Evolutionary conservation across 1,140 invertebrate species (phyloP).

Genomic region (Venturia canescens): DNA sequence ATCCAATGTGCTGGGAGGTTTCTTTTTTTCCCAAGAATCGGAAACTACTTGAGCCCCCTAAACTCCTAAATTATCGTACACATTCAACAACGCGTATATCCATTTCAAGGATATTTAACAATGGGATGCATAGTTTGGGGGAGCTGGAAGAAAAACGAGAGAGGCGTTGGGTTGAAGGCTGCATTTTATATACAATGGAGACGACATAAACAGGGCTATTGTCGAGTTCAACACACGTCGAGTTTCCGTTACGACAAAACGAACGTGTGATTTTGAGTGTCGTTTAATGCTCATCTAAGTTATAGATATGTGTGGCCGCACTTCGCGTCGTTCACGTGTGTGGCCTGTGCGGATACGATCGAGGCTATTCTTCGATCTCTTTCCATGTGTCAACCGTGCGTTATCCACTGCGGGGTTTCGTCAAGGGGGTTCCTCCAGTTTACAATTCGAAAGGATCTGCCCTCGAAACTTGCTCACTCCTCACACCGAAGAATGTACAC

Average conservation of each 20-base stretch:
- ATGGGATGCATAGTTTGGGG: not conserved
- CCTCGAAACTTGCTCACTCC: not conserved
- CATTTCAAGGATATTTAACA: slow-evolving; percentile 12
- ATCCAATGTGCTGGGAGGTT: not conserved
- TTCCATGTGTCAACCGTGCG: not conserved
- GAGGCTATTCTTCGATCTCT: slow-evolving; percentile 14
- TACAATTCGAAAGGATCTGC: not conserved
- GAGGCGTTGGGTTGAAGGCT: slow-evolving; percentile 21
- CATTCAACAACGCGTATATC: slow-evolving; percentile 17
- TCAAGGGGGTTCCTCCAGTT: slow-evolving; percentile 10
- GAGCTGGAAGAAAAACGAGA: not conserved
- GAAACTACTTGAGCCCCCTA: slow-evolving; percentile 35
- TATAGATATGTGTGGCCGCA: not conserved
- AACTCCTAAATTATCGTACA: slow-evolving; percentile 36
- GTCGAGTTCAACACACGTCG: not conserved
- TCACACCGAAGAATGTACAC: too few species aligned
- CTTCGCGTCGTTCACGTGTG: not conserved
- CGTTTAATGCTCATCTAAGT: slow-evolving; percentile 34
- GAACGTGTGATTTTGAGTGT: slow-evolving; percentile 25
- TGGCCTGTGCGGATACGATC: slow-evolving; percentile 16
- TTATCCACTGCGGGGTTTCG: slow-evolving; percentile 1
- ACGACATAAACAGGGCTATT: slow-evolving; percentile 33
- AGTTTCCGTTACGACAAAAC: not conserved
- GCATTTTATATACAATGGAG: slow-evolving; percentile 11
- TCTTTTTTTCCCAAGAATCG: slow-evolving; percentile 16